Base-by-base conservation (phyloP, 37 sponge, comb jelly and placozoan species). In the Agelas oroides region DNA sequence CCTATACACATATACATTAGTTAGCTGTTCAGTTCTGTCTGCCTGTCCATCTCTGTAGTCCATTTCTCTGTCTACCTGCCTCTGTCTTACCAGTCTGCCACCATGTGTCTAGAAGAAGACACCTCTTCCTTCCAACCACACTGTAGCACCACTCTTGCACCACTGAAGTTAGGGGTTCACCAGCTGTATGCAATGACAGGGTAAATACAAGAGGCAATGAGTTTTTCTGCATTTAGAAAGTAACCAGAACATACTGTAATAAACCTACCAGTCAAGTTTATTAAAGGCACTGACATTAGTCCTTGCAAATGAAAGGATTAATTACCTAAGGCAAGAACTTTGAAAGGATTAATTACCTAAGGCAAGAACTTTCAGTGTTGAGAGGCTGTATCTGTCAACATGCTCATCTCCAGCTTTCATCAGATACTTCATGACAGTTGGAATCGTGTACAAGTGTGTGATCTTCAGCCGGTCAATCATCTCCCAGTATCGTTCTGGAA, bases 401-500 rank as follows among this genome's bases (percentile, higher is more conserved):
- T 69, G 81, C 17, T 73, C 72, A 71, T 92, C 87, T 12, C 92
- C 87, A 64, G 65, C 81, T 71, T 91, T 91, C 77, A 94, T 88
- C 37, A 97, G 85, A 63, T 91, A 56, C 23, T 92, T 79, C 24
- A 97, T 71, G 33, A 92, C 94, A 61, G 97, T 92, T n/a, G 97
- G 97, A 36, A 94, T 89, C 0, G 87, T 89, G 92, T 95, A 95
- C 25, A 95, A 65, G 80, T 95, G 96, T 33, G 68, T 95, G 36
- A 95, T 38, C 63, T 84, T 86, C 37, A 95, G 77, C 11, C 96
- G 82, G 36, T 92, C 81, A 15, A 88, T 80, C 82, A 86, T 95
- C 82, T 95, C 96, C 96, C 96, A 95, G 77, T 95, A 95, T 6
- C 96, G 89, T 53, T 92, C 96, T 93, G 57, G n/a, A n/a, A n/a